Base-by-base conservation (phyloP, 2,888 invertebrate genomes). In the Smittia sp. region DNA sequence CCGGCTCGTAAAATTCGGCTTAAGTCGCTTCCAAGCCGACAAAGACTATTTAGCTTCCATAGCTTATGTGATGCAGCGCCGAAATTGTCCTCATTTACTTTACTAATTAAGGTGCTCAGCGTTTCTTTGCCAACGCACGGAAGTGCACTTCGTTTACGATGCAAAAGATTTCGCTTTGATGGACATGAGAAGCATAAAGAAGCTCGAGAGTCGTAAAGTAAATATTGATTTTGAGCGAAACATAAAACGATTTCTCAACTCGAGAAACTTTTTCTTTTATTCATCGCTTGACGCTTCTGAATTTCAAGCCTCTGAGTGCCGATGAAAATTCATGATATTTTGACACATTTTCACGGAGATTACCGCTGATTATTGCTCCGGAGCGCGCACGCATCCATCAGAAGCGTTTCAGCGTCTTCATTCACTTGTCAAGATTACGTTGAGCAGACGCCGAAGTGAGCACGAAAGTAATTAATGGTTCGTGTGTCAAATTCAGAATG, bases 61-160 rank as follows among this genome's bases (percentile, higher is more conserved):
- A 39, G 13, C n/a, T n/a, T n/a, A n/a, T n/a, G n/a, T n/a, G n/a
- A 54, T 6, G 54, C 18, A 7, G 54, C 7, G 7, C 15, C 18
- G 6, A 54, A 54, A 58, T 2, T 24, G 24, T 58, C 24, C 58
- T 39, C 66, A 66, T 66, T 66, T 39, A 39, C 38, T 7, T 66
- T 9, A 66, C 66, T 66, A 66, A 66, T 66, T 66, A 66, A 66
- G 66, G 66, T 38, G 38, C 39, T 25, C 22, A 66, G 25, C 13
- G 2, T 46, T 66, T 66, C 39, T 24, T 24, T 67, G 39, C 41
- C 67, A 46, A 41, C 67, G 18, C 67, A 20, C 11, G 24, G 15
- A 39, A 39, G 32, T 63, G 63, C 63, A 27, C 4, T 22, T 22
- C 13, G 25, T 22, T 22, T n/a, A 63, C 15, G 25, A 63, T 63